Conservation (phyloP, 2,113 vertebrate species). For the Sturnus vulgaris region DNA sequence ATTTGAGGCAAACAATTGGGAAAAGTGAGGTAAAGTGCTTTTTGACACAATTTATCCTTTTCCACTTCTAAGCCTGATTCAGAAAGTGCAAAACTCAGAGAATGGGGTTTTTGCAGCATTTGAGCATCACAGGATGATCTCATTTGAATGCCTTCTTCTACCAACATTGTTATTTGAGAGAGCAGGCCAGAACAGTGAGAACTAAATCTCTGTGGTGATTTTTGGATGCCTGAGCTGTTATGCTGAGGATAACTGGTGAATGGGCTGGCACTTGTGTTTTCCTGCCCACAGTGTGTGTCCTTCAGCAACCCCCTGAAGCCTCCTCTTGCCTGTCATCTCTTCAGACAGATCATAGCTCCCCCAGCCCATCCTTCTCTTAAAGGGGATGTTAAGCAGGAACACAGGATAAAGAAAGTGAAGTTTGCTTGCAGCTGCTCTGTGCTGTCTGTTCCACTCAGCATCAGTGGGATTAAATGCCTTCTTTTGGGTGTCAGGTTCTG, state of each 20-base stretch:
- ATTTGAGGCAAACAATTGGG: neutral
- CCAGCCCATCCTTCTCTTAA: neutral
- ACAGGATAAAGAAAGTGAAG: conserved; percentile 31
- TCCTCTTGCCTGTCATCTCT: neutral
- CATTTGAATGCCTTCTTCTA: neutral
- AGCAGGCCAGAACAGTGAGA: neutral
- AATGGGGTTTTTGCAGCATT: neutral
- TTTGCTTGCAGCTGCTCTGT: conserved; percentile 50
- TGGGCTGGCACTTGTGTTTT: neutral
- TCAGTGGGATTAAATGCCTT: conserved; percentile 31
- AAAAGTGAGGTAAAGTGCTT: neutral
- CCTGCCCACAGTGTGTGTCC: neutral
- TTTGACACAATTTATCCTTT: neutral
- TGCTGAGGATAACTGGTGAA: neutral
- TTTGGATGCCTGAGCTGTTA: neutral
- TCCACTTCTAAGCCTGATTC: neutral
- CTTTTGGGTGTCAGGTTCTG: conserved; percentile 49
- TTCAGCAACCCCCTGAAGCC: neutral
- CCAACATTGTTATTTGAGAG: neutral
- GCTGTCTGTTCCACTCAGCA: conserved; percentile 43
- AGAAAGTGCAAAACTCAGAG: neutral
- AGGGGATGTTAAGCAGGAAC: conserved; percentile 8
- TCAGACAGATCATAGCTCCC: conserved; percentile 1
- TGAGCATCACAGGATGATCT: neutral
- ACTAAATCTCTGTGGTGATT: neutral